These are phyloP conservation scores for Macaca nemestrina DNA, from an alignment of 2,113 vertebrate species.

Conservation along the genomic window DNA sequence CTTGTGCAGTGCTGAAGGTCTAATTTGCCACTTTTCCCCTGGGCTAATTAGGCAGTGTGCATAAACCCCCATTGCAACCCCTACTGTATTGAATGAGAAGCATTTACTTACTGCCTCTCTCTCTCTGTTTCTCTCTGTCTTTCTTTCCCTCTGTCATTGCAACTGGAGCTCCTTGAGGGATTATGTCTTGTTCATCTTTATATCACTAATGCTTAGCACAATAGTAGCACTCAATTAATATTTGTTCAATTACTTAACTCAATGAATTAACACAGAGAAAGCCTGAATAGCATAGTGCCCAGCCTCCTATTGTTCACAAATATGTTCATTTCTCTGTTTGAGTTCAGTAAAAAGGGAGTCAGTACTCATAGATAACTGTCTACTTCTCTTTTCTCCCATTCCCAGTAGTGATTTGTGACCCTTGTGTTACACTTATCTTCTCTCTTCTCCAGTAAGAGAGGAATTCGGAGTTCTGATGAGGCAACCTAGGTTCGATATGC, in stretches of 20 bases:
- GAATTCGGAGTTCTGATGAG: not conserved
- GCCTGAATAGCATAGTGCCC: fast-evolving
- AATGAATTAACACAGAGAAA: not conserved
- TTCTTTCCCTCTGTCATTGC: not conserved
- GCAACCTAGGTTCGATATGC: not conserved
- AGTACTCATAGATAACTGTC: not conserved
- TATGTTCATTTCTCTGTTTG: not conserved
- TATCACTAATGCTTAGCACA: not conserved
- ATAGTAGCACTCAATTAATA: not conserved
- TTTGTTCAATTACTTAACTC: not conserved
- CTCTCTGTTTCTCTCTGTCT: too few relatives aligned
- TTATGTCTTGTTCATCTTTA: not conserved
- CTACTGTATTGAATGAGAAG: not conserved
- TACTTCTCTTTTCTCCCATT: not conserved
- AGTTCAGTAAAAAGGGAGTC: not conserved
- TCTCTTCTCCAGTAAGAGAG: not conserved
- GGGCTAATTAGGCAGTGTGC: not conserved
- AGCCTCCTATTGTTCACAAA: not conserved
- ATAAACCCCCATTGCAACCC: not conserved
- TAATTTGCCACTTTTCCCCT: fast-evolving
- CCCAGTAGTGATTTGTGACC: not conserved
- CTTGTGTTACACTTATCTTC: not conserved
- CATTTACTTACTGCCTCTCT: not conserved
- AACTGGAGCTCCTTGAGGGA: not conserved
- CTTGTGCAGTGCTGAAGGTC: not conserved